Percentiles rank a stretch among this genome's conserved stretches.
phyloP scores from a whole-genome alignment of 2,113 vertebrate species.

The Carassius auratus region DNA sequence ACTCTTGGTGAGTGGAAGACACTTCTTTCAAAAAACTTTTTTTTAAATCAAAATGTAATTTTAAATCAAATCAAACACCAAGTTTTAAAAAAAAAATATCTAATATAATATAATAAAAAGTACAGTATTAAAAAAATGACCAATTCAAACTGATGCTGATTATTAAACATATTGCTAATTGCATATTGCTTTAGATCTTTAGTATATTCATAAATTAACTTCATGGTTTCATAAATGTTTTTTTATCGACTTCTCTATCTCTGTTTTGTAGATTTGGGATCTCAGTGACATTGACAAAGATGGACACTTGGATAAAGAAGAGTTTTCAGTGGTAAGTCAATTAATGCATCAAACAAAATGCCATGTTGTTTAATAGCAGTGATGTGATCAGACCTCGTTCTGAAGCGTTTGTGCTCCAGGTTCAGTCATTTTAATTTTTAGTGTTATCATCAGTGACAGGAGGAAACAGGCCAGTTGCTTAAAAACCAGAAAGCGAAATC shows the following conservation, averaged over 20 bases:
- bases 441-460: not conserved
- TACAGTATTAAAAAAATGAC: not conserved
- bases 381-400: not conserved
- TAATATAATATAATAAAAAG: not conserved
- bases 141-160: not conserved
- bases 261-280: conserved; percentile 88
- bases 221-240: not conserved
- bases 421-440: not conserved
- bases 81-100: no score
- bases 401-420: not conserved
- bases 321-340: conserved; percentile 90
- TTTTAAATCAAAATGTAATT: no score
- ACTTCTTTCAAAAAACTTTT: no score
- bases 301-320: conserved; percentile 94
- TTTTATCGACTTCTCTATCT: not conserved
- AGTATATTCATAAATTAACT: not conserved
- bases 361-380: not conserved
- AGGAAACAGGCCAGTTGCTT: not conserved
- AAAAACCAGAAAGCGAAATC: not conserved
- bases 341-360: not conserved
- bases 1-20: no score
- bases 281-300: conserved; percentile 96
- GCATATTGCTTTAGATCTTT: not conserved
- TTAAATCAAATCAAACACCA: no score
- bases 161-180: not conserved